These are phyloP conservation scores for Halichondria panicea DNA, from an alignment of 37 sponge, comb jelly and placozoan species.

Conservation along the genomic window DNA sequence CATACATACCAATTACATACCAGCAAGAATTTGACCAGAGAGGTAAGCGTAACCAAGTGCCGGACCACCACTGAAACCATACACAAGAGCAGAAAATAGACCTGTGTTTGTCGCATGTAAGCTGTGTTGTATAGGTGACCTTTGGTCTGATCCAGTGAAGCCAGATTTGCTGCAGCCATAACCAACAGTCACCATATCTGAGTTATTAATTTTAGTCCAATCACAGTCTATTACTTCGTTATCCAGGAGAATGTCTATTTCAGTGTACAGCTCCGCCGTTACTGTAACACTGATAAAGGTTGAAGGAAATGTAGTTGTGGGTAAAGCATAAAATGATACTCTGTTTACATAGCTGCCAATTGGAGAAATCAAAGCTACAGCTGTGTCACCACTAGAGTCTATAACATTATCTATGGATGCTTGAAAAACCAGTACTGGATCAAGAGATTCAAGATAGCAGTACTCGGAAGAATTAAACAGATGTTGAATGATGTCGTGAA, in stretches of 20 bases:
- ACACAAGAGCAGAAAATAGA: slow-evolving; percentile 14
- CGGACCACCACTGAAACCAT: slow-evolving; percentile 6
- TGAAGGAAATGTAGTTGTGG: neutral
- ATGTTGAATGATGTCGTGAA: no score
- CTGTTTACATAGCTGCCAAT: slow-evolving; percentile 1
- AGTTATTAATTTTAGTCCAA: neutral
- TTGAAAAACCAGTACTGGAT: neutral
- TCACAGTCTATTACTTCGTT: neutral
- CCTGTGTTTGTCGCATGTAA: neutral
- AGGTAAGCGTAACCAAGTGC: slow-evolving; percentile 7
- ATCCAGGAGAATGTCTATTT: neutral
- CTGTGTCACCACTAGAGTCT: slow-evolving; percentile 12
- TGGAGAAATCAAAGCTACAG: slow-evolving; percentile 7
- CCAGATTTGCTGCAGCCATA: slow-evolving; percentile 13
- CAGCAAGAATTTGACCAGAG: neutral
- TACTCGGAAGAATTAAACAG: neutral
- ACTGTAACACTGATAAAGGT: slow-evolving; percentile 8
- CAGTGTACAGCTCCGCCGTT: neutral
- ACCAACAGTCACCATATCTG: neutral
- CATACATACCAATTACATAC: no score
- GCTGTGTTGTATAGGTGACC: no score
- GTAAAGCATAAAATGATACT: neutral
- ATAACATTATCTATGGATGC: neutral
- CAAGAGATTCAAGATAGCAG: neutral
- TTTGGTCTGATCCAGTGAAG: no score